These are phyloP conservation scores for Crotalus tigris DNA, from an alignment of 2,113 vertebrate genomes.

Conservation along the genomic window DNA sequence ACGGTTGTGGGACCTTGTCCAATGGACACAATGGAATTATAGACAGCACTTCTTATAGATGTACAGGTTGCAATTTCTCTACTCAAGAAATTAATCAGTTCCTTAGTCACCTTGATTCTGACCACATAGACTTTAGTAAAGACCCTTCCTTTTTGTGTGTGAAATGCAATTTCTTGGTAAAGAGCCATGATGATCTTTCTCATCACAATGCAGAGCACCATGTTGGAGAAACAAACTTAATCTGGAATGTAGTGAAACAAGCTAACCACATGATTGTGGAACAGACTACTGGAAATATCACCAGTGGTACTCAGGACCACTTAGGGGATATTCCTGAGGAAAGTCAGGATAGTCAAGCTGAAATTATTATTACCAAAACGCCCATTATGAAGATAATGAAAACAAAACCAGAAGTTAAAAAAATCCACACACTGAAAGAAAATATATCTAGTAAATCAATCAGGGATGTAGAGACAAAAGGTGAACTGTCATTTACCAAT, in stretches of 20 bases:
- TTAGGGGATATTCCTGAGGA: constrained; percentile 54
- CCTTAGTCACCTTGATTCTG: constrained; percentile 87
- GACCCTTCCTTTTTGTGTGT: constrained; percentile 86
- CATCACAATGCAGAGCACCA: constrained; percentile 88
- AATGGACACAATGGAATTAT: constrained; percentile 71
- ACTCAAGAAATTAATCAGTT: constrained; percentile 87
- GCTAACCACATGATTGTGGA: constrained; percentile 80
- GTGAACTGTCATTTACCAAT: constrained; percentile 76
- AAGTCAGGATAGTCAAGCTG: constrained; percentile 67
- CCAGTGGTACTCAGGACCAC: constrained; percentile 47
- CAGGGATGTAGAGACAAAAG: constrained; percentile 63
- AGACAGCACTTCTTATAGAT: constrained; percentile 78
- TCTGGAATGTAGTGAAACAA: constrained; percentile 81
- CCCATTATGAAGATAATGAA: constrained; percentile 98
- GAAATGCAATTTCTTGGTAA: constrained; percentile 80
- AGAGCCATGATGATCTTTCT: constrained; percentile 87
- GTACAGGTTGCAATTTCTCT: constrained; percentile 86
- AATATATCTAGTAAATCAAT: constrained; percentile 59
- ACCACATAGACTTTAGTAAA: constrained; percentile 86
- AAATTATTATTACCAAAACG: constrained; percentile 95
- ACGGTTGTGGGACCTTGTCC: constrained; percentile 60
- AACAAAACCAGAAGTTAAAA: constrained; percentile 88
- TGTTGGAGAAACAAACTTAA: constrained; percentile 67
- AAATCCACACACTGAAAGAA: constrained; percentile 84
- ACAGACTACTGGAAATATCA: constrained; percentile 71